Conservation (phyloP, 2,888 invertebrate species). For the Caenorhabditis becei region DNA sequence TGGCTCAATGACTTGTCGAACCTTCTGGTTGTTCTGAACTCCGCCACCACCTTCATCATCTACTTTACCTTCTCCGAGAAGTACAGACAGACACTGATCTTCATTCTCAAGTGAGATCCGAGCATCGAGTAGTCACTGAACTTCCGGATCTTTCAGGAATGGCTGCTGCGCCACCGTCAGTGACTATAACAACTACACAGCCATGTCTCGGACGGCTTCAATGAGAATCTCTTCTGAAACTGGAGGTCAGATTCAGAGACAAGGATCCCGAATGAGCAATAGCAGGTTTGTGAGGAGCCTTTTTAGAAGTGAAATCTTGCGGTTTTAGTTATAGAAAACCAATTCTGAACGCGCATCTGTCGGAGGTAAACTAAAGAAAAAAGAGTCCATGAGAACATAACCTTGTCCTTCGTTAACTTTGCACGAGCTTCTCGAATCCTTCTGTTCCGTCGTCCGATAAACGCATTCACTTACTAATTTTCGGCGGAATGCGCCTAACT, state of each 20-base stretch:
- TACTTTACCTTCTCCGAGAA: conserved; percentile 79
- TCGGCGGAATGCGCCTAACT: conserved; percentile 46
- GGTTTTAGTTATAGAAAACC: conserved; percentile 56
- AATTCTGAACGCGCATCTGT: conserved; percentile 45
- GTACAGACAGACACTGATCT: conserved; percentile 74
- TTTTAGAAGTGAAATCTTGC: background rate
- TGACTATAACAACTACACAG: conserved; percentile 70
- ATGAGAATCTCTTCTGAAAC: conserved; percentile 70
- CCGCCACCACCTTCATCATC: conserved; percentile 79
- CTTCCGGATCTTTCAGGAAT: conserved; percentile 60
- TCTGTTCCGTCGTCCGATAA: conserved; percentile 42
- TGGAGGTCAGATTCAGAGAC: conserved; percentile 57
- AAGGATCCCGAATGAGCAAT: conserved; percentile 65
- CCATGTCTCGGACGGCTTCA: conserved; percentile 73
- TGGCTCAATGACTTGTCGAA: conserved; percentile 78
- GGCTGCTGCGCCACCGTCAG: conserved; percentile 71
- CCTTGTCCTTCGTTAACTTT: conserved; percentile 25
- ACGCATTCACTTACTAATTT: conserved; percentile 44
- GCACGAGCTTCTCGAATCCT: conserved; percentile 46
- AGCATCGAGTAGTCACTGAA: background rate
- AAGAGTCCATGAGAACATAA: conserved; percentile 8
- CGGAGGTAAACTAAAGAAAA: conserved; percentile 44
- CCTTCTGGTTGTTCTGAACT: conserved; percentile 78
- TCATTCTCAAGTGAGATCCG: conserved; percentile 69
- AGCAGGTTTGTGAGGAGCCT: conserved; percentile 67